These are phyloP conservation scores for Molorchus minor DNA, from an alignment of 2,888 invertebrate genomes.

Conservation along the genomic window DNA sequence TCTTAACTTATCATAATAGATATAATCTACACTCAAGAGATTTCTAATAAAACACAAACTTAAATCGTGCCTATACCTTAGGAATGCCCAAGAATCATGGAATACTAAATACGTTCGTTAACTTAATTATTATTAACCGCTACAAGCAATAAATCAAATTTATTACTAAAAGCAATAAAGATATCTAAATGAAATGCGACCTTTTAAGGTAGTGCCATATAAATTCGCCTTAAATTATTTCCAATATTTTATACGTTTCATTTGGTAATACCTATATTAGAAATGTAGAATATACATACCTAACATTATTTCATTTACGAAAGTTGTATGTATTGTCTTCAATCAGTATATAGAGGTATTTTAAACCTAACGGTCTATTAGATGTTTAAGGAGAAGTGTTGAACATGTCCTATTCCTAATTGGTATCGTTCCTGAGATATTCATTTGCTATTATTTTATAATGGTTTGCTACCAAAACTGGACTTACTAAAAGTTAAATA, in stretches of 20 bases:
- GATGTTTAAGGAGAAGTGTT: no score
- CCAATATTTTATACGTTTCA: background rate
- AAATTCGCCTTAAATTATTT: conserved; percentile 1
- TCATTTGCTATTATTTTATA: no score
- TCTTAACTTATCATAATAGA: conserved; percentile 34
- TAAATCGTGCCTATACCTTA: conserved; percentile 23
- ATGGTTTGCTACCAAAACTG: no score
- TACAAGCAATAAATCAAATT: conserved; percentile 30
- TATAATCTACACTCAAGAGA: conserved; percentile 30
- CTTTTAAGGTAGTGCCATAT: conserved; percentile 25
- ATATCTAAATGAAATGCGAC: conserved; percentile 29
- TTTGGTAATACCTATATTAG: no score
- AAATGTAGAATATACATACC: no score
- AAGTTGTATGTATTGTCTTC: no score
- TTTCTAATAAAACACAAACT: conserved; percentile 29
- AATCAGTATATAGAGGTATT: no score
- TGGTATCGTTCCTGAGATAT: no score
- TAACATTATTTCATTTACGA: no score
- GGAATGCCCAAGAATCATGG: conserved; percentile 30
- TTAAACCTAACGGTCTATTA: no score
- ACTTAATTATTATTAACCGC: conserved; percentile 29
- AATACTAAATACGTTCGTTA: conserved; percentile 33
- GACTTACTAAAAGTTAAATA: no score
- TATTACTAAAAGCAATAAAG: conserved; percentile 22
- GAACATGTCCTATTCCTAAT: no score